phyloP scores from a whole-genome alignment of 2,113 vertebrate species.

The Podocnemis expansa region DNA sequence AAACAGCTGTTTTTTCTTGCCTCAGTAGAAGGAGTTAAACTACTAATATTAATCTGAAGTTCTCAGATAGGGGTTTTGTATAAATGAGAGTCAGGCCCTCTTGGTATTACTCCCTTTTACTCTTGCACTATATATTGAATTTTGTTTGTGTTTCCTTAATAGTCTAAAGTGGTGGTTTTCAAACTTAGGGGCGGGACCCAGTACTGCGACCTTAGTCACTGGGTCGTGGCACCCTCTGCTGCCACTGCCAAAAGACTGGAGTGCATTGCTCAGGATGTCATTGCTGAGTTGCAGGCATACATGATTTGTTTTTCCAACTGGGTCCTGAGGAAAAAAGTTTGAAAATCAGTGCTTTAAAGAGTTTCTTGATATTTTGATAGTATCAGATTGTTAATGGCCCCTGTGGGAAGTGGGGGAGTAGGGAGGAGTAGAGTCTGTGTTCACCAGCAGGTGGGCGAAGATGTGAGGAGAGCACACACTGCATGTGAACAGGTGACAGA shows the following conservation, averaged over 20 bases:
- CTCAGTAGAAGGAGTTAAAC: neutral
- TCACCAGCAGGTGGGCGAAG: neutral
- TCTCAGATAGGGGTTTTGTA: neutral
- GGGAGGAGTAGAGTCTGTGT: neutral
- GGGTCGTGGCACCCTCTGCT: too few relatives aligned
- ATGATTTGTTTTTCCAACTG: too few relatives aligned
- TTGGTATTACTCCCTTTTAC: neutral
- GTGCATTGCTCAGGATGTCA: too few relatives aligned
- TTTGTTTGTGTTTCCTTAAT: neutral
- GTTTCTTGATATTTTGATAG: neutral
- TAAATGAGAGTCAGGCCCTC: neutral
- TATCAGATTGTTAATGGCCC: neutral
- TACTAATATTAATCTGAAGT: constrained; percentile 7
- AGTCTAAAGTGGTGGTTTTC: too few relatives aligned
- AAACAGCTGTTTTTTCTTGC: neutral
- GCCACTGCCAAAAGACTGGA: too few relatives aligned
- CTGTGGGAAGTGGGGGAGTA: too few relatives aligned
- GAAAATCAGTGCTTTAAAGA: neutral
- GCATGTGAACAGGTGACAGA: neutral
- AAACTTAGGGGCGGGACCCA: too few relatives aligned
- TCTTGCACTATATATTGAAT: neutral
- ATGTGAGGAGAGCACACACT: neutral
- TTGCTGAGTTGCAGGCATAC: too few relatives aligned
- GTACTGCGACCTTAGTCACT: too few relatives aligned
- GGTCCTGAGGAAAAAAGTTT: too few relatives aligned